Evolutionary conservation across 1,140 invertebrate species (phyloP).

Genomic region (Aphidius ervi): DNA sequence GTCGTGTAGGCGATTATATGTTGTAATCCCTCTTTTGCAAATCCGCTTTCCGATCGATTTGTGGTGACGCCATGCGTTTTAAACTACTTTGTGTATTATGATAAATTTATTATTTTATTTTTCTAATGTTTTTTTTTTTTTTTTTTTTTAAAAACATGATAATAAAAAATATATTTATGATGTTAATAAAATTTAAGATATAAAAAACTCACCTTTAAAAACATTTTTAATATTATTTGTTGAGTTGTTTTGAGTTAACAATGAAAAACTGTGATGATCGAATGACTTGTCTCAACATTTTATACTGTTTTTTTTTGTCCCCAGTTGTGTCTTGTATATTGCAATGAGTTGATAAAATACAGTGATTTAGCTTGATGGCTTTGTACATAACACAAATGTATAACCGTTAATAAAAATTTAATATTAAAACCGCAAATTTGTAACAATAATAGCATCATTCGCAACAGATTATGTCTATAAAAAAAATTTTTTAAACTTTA

Average conservation of each 20-base stretch:
- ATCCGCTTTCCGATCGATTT: too few relatives aligned
- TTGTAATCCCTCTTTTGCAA: too few relatives aligned
- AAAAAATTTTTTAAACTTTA: too few relatives aligned
- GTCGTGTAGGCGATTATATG: too few relatives aligned
- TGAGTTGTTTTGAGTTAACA: conserved; percentile 27
- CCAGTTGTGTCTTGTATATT: conserved; percentile 30
- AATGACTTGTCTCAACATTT: conserved; percentile 31
- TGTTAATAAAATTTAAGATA: not conserved
- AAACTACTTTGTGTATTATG: too few relatives aligned
- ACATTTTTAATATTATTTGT: conserved; percentile 36
- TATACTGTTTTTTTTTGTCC: conserved; percentile 34
- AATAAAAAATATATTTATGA: not conserved
- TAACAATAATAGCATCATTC: conserved; percentile 24
- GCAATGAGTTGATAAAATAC: conserved; percentile 41
- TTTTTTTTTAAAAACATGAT: too few relatives aligned
- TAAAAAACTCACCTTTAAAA: conserved; percentile 40
- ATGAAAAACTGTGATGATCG: conserved; percentile 38
- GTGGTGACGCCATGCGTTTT: too few relatives aligned
- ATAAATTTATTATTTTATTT: too few relatives aligned
- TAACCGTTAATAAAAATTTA: conserved; percentile 46
- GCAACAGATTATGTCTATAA: too few relatives aligned
- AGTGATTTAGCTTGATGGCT: conserved; percentile 39
- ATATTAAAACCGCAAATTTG: conserved; percentile 52
- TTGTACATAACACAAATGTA: conserved; percentile 40
- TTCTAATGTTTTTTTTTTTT: too few relatives aligned